Base-by-base conservation (phyloP, 2,888 invertebrate species). In the Thymelicus lineola region DNA sequence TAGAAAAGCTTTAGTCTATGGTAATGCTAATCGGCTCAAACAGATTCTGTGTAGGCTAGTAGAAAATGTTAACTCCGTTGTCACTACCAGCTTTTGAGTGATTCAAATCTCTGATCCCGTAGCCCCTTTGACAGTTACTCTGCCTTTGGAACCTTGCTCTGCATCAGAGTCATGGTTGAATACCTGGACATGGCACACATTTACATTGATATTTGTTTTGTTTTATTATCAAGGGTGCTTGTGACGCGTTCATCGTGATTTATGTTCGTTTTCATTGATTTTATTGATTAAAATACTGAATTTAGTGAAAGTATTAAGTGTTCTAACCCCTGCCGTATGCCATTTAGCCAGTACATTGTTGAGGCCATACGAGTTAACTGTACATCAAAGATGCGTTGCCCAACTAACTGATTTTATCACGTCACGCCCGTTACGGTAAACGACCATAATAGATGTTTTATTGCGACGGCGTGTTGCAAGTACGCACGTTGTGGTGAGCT, bases 341-440 rank as follows among this genome's bases (percentile, higher is more conserved):
- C 28, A 28, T 1, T 7, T 3, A 10, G 42, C 10, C 12, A 17
- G 50, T 50, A 9, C 17, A 50, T 42, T 50, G 50, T 50, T 15
- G 50, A 50, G 50, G 53, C 10, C 17, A 42, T 20, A 50, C 12
- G 20, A 53, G 10, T 20, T 59, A 59, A 59, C 59, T 36, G 59
- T 59, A 42, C 59, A 59, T 59, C 59, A 59, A 59, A 59, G 53
- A 53, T 53, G 53, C 20, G 59, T 59, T 59, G 15, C 36, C 36
- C 36, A 59, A 38, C 59, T 15, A 59, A 59, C 59, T 38, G 59
- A 59, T 59, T 36, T 59, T 59, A 59, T 59, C 59, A 59, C 59
- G 59, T 59, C 42, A 59, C 59, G 59, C 17, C 59, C 15, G 59
- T 59, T 59, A 59, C 59, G 59, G 59, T 59, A 59, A 38, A 59